Evolutionary conservation across 1,140 invertebrate genomes (phyloP).

Genomic region (Platyscapa corneri): DNA sequence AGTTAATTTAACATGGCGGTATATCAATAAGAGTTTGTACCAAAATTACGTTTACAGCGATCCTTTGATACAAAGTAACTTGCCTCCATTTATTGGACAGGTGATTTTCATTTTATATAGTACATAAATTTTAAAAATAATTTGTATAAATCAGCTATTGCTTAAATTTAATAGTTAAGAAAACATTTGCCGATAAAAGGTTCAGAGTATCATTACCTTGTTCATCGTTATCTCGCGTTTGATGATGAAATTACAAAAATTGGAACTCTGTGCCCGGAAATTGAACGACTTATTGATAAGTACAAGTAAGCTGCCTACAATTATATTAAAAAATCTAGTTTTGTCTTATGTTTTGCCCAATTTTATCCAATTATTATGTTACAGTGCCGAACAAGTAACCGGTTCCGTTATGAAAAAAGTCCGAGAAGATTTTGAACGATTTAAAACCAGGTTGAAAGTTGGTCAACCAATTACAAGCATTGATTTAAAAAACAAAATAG

Average conservation of each 20-base stretch:
- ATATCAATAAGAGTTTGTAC: conserved; percentile 80
- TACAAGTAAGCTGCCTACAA: conserved; percentile 72
- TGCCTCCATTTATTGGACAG: conserved; percentile 75
- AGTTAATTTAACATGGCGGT: conserved; percentile 79
- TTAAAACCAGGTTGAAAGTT: conserved; percentile 41
- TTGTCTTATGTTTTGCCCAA: neutral
- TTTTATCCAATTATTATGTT: conserved; percentile 17
- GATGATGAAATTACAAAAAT: conserved; percentile 80
- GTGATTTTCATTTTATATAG: conserved; percentile 64
- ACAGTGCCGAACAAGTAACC: conserved; percentile 54
- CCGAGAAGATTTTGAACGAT: conserved; percentile 48
- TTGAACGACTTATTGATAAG: conserved; percentile 77
- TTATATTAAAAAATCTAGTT: neutral
- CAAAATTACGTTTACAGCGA: conserved; percentile 79
- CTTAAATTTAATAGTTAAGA: conserved; percentile 63
- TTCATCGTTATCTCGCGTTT: conserved; percentile 77
- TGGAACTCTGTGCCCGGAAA: conserved; percentile 77
- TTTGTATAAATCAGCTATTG: neutral
- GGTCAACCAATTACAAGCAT: conserved; percentile 1
- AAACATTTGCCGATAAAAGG: conserved; percentile 71
- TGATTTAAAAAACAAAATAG: conserved; percentile 34
- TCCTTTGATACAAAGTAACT: conserved; percentile 77
- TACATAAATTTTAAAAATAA: neutral
- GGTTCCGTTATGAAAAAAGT: conserved; percentile 53
- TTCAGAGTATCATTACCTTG: conserved; percentile 74